phyloP scores from a whole-genome alignment of 1,140 invertebrate species.

The Drosophila orosa region DNA sequence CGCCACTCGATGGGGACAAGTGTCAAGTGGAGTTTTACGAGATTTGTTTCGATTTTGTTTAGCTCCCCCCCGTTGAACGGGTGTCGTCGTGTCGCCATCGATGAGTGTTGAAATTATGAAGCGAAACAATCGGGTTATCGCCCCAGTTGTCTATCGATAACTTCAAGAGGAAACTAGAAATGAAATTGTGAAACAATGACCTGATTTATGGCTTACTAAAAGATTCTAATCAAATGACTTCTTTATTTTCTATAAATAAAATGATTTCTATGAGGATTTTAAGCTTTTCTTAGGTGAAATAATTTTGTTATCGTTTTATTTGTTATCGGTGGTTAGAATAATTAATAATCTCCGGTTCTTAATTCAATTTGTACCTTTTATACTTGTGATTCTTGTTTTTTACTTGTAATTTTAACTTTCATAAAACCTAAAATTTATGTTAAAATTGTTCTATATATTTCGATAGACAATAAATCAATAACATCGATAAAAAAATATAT shows the following conservation, averaged over 20 bases:
- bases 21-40: conserved; percentile 52
- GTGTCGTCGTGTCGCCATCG: conserved; percentile 26
- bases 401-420: not conserved
- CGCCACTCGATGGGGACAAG: conserved; percentile 34
- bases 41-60: conserved; percentile 44
- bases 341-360: too few relatives aligned
- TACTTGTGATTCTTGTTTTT: too few relatives aligned
- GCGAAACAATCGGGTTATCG: conserved; percentile 24
- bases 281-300: too few relatives aligned
- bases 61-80: not conserved
- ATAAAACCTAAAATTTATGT: not conserved
- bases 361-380: not conserved
- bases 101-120: conserved; percentile 25
- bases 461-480: not conserved
- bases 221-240: not conserved
- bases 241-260: too few relatives aligned
- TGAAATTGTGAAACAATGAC: not conserved
- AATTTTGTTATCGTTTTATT: not conserved
- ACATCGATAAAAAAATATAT: not conserved
- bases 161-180: not conserved
- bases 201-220: not conserved
- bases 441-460: not conserved
- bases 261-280: not conserved
- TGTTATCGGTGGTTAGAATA: not conserved
- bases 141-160: conserved; percentile 22